Conservation (phyloP, 2,888 invertebrate species). For the Drepanosiphum platanoidis region DNA sequence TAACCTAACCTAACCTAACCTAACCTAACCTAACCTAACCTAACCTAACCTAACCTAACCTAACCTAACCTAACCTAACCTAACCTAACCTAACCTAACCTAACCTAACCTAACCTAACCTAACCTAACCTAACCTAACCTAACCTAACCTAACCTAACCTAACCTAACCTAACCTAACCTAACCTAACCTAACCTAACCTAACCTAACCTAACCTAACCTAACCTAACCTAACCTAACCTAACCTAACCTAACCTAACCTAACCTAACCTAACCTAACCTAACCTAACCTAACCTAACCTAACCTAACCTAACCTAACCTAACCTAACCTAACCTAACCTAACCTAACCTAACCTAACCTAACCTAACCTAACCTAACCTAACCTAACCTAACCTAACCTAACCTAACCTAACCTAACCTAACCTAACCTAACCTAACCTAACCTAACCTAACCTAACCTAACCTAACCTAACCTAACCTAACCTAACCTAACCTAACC, state of each 20-base stretch:
- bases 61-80: no score
- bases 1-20: no score
- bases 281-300: slow-evolving; percentile 62
- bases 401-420: slow-evolving; percentile 8
- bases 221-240: slow-evolving; percentile 41
- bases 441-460: slow-evolving; percentile 8
- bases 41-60: no score
- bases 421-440: slow-evolving; percentile 8
- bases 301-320: slow-evolving; percentile 36
- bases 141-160: no score
- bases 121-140: no score
- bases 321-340: slow-evolving; percentile 8
- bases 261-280: slow-evolving; percentile 56
- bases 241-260: slow-evolving; percentile 42
- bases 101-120: no score
- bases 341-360: slow-evolving; percentile 8
- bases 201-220: slow-evolving; percentile 56
- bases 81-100: no score
- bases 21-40: no score
- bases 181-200: slow-evolving; percentile 62
- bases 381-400: slow-evolving; percentile 8
- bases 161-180: slow-evolving; percentile 37
- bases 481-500: slow-evolving; percentile 8
- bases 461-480: slow-evolving; percentile 8
- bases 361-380: slow-evolving; percentile 8